Conservation (phyloP, 64 coral and sea anemone species). For the Actinia equina region DNA sequence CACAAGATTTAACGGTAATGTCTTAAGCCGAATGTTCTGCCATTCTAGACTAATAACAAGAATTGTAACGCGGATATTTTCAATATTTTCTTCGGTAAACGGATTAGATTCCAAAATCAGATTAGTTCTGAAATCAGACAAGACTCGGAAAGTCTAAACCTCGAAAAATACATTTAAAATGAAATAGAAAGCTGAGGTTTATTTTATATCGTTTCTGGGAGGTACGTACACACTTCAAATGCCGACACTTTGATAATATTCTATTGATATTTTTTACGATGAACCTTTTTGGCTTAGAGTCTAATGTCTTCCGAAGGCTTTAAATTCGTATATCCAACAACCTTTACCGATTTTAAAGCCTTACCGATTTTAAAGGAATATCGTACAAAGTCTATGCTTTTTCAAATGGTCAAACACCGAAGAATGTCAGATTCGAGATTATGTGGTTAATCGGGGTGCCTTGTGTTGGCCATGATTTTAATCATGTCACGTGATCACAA, state of each 20-base stretch:
- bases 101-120: neutral
- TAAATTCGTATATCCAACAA: neutral
- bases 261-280: neutral
- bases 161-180: neutral
- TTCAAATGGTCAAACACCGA: too few species aligned
- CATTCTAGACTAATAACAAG: neutral
- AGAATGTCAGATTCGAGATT: too few species aligned
- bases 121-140: neutral
- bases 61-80: neutral
- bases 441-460: too few species aligned
- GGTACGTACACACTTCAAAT: too few species aligned
- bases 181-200: too few species aligned
- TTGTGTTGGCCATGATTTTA: too few species aligned
- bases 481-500: too few species aligned
- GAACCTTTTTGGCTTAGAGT: neutral
- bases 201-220: too few species aligned
- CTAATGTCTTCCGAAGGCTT: neutral
- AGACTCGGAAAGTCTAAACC: neutral
- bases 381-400: too few species aligned
- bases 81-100: neutral
- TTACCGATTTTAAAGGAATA: too few species aligned
- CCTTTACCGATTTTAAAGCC: too few species aligned
- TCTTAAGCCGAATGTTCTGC: neutral
- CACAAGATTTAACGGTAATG: neutral
- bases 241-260: neutral